Base-by-base conservation (phyloP, 2,888 invertebrate genomes). In the Liodrosophila aerea region DNA sequence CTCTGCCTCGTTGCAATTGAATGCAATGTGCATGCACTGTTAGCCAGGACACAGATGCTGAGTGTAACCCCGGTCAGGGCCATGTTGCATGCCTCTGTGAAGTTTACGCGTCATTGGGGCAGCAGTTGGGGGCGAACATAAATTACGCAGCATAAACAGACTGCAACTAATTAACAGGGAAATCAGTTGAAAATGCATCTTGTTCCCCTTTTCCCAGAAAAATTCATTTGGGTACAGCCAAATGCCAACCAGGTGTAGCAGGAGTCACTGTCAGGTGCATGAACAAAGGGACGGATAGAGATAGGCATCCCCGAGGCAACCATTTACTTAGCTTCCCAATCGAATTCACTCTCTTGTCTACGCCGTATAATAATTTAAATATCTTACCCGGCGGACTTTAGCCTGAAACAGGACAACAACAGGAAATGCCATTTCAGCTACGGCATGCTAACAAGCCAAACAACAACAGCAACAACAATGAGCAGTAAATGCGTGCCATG, bases 161-260 rank as follows among this genome's bases (percentile, higher is more conserved):
- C 75, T 75, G 81, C 71, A 68, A 68, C 81, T 83, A 81, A 83
- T 81, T 81, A 81, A 80, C 70, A 65, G 71, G 84, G 77, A 83
- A 75, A 67, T 61, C 64, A 53, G 49, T 52, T 51, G 34, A 50
- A 43, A 64, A 60, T 47, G 34, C 34, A 45, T 9, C 16, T 5
- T 4, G 22, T 5, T 22, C 22, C 22, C 22, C 22, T 22, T n/a
- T n/a, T n/a, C n/a, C 22, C 22, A 22, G 2, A 4, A 22, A 22
- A 22, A 22, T 22, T 22, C 22, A 2, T 9, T 41, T 29, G 29
- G 37, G 12, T 49, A 30, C 9, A 44, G 30, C 31, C 16, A 15
- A 31, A 41, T 22, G 40, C 41, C 7, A 22, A 27, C 56, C 49
- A 45, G 36, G 34, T 45, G 41, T 5, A 36, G 37, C 5, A 22